Evolutionary conservation across 2,113 vertebrate species (phyloP).

Genomic region (Peucedramus taeniatus): DNA sequence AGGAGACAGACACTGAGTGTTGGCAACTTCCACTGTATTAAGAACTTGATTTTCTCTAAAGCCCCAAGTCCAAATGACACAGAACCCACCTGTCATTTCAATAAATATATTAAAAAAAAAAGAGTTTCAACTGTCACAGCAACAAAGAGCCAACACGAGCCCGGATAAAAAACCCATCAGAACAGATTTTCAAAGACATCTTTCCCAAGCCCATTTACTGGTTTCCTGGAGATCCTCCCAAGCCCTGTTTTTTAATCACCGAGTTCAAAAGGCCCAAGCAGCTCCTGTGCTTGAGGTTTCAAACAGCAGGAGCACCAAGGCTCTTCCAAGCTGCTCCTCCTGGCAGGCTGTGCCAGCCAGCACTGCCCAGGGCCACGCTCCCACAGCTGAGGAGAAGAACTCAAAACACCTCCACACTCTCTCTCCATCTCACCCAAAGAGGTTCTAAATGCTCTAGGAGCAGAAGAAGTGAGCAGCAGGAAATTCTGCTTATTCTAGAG

Average conservation of each 20-base stretch:
- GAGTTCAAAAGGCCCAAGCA: neutral
- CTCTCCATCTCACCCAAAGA: neutral
- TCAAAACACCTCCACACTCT: neutral
- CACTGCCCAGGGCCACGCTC: neutral
- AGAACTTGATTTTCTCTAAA: neutral
- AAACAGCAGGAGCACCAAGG: neutral
- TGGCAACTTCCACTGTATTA: neutral
- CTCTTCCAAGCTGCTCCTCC: neutral
- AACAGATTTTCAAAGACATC: neutral
- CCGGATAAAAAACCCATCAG: accelerated
- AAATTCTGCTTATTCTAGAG: neutral
- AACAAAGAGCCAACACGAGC: neutral
- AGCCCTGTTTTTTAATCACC: neutral
- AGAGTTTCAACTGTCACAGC: neutral
- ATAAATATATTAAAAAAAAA: neutral
- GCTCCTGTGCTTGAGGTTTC: neutral
- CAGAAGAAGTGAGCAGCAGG: neutral
- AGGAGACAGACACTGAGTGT: neutral
- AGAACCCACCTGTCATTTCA: neutral
- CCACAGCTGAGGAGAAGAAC: neutral
- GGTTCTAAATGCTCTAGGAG: no score
- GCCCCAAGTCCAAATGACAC: neutral
- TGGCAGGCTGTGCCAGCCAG: neutral
- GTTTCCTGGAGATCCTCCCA: neutral
- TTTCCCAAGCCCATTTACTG: neutral